Conservation (phyloP, 2,888 invertebrate species). For the Tipula unca region DNA sequence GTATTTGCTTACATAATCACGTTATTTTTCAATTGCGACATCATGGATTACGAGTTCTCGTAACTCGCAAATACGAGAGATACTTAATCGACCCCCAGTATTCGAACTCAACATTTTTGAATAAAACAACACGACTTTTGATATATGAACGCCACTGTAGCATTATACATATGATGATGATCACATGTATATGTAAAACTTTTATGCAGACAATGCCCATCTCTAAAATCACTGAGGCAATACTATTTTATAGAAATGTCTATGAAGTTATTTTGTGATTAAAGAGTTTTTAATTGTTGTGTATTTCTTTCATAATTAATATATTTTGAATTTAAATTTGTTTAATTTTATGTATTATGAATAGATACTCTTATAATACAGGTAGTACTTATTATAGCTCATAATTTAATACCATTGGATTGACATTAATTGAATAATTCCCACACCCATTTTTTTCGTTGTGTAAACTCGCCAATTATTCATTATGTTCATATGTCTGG, state of each 20-base stretch:
- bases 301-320: background rate
- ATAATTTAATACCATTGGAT: background rate
- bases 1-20: no score
- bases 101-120: no score
- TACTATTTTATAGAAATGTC: background rate
- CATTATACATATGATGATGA: no score
- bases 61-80: no score
- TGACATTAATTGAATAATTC: background rate
- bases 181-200: no score
- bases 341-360: conserved; percentile 29
- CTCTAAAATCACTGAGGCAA: background rate
- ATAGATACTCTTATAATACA: conserved; percentile 33
- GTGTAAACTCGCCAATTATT: conserved; percentile 22
- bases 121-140: no score
- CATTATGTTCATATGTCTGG: conserved; percentile 20
- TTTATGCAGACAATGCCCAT: background rate
- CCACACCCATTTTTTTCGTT: background rate
- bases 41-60: no score
- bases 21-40: no score
- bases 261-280: background rate
- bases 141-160: no score
- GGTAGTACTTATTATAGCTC: conserved; percentile 25
- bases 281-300: background rate
- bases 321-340: background rate
- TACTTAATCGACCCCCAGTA: no score